Conservation (phyloP, 2,113 vertebrate species). For the Clinocottus analis region DNA sequence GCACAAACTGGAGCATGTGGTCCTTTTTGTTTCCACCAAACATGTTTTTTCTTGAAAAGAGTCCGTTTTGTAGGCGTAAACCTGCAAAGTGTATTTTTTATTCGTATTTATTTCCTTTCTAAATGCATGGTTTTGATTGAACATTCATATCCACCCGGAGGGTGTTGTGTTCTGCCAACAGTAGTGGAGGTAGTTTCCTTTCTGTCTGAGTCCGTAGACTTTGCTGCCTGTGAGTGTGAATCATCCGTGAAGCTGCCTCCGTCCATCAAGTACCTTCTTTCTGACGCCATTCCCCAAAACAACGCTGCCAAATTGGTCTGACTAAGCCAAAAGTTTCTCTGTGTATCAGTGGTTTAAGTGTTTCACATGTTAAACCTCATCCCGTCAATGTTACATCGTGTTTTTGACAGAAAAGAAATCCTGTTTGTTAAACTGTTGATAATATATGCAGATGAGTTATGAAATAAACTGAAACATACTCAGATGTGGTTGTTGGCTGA, state of each 20-base stretch:
- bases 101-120: not conserved
- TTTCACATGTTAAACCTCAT: conserved; percentile 75
- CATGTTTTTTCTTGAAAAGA: conserved; percentile 22
- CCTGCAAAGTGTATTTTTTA: conserved; percentile 16
- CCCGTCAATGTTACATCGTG: conserved; percentile 78
- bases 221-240: conserved; percentile 60
- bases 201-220: conserved; percentile 35
- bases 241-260: conserved; percentile 59
- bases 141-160: conserved; percentile 18
- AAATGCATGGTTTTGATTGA: conserved; percentile 56
- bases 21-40: conserved; percentile 12
- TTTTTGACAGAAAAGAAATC: conserved; percentile 69
- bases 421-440: conserved; percentile 78
- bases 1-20: conserved; percentile 42
- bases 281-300: conserved; percentile 55
- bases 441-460: conserved; percentile 74
- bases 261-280: conserved; percentile 57
- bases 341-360: conserved; percentile 77
- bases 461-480: conserved; percentile 68
- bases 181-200: conserved; percentile 38
- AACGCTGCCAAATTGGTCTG: conserved; percentile 79
- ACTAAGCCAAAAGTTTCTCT: conserved; percentile 74
- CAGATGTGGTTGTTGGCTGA: not conserved
- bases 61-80: conserved; percentile 5
- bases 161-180: conserved; percentile 49